Percentiles rank a stretch among this genome's conserved stretches.
phyloP scores from a whole-genome alignment of 2,888 invertebrate genomes.

The Lepidocyrtinus sp. region DNA sequence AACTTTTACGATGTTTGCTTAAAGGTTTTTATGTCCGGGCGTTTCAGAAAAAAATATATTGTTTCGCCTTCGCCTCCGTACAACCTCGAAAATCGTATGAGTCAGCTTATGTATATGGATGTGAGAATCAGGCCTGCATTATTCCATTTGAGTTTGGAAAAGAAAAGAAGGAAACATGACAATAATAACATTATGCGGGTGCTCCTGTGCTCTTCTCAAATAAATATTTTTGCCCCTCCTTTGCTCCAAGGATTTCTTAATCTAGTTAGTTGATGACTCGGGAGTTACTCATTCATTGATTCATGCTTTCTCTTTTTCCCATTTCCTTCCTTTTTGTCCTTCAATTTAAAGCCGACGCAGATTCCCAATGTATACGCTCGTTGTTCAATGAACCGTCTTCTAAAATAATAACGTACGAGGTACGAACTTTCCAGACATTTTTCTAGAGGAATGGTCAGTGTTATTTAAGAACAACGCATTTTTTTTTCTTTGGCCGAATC shows the following conservation, averaged over 20 bases:
- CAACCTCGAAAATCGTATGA: too few species aligned
- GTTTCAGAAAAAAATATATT: too few species aligned
- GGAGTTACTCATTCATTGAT: not conserved
- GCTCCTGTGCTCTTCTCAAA: constrained; percentile 1
- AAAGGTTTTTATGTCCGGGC: too few species aligned
- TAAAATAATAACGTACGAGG: not conserved
- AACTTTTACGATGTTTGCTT: too few species aligned
- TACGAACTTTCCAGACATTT: not conserved
- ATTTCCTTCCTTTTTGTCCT: not conserved
- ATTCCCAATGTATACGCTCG: too few species aligned
- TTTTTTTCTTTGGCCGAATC: not conserved
- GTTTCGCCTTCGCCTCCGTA: too few species aligned
- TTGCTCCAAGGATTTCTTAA: constrained; percentile 58
- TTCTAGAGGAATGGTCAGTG: constrained; percentile 10
- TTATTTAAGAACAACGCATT: not conserved
- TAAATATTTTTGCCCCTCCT: constrained; percentile 43
- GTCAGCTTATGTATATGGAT: constrained; percentile 8
- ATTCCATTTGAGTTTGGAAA: not conserved
- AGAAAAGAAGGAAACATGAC: not conserved
- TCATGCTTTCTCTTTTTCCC: not conserved
- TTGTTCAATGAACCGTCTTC: constrained; percentile 19
- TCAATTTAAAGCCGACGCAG: not conserved
- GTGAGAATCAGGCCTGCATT: not conserved
- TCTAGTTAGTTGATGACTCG: constrained; percentile 68
- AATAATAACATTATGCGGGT: constrained; percentile 20